Conservation (phyloP, 2,797 vertebrate genomes). For the Lophius americanus region DNA sequence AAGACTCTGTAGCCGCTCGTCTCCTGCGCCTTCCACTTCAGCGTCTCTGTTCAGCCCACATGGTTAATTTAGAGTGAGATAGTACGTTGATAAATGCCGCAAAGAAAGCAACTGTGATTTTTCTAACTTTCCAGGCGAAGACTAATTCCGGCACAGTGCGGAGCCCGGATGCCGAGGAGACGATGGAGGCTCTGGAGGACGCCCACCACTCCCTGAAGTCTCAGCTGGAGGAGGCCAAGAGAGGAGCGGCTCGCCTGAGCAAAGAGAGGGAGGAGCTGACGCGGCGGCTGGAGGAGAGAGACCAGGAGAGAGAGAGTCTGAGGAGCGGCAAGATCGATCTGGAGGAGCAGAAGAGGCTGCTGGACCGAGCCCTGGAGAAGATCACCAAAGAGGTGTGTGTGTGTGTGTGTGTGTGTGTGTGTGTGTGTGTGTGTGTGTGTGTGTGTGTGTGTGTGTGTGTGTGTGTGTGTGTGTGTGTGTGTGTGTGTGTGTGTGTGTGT, state of each 20-base stretch:
- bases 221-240: slow-evolving; percentile 88
- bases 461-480: slow-evolving; percentile 58
- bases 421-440: slow-evolving; percentile 53
- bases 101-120: background rate
- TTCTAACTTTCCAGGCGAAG: slow-evolving; percentile 60
- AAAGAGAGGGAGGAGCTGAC: slow-evolving; percentile 88
- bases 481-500: slow-evolving; percentile 55
- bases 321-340: slow-evolving; percentile 86
- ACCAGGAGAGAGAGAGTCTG: slow-evolving; percentile 87
- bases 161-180: slow-evolving; percentile 80
- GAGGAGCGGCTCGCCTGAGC: slow-evolving; percentile 74
- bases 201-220: slow-evolving; percentile 84
- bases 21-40: too few relatives aligned
- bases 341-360: slow-evolving; percentile 92
- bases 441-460: background rate
- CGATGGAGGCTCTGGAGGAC: slow-evolving; percentile 82
- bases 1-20: too few relatives aligned
- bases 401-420: background rate
- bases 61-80: too few relatives aligned
- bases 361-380: slow-evolving; percentile 89
- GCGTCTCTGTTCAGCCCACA: too few relatives aligned
- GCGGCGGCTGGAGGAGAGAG: slow-evolving; percentile 85
- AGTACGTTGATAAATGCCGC: too few relatives aligned
- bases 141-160: slow-evolving; percentile 77
- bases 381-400: slow-evolving; percentile 89